Base-by-base conservation (phyloP, 2,113 vertebrate species). In the Nothoprocta perdicaria region DNA sequence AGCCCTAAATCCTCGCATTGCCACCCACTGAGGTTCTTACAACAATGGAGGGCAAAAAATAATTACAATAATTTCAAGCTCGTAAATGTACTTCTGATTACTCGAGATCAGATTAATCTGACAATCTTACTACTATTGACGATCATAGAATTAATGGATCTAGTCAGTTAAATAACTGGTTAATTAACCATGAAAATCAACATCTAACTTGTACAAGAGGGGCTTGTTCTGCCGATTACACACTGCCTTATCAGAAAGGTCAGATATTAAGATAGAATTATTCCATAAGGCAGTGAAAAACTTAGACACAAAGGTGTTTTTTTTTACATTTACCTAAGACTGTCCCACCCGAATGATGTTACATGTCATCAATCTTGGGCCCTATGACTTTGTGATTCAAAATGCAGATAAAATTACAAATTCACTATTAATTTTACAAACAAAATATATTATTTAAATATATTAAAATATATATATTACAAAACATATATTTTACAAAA, bases 161-260 rank as follows among this genome's bases (percentile, higher is more conserved):
- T 40, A 92, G 55, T 50, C 50, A 83, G 67, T 61, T 80, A 91
- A 18, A 93, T 74, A 67, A 63, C 50, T 38, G 5, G 57, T 72
- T 91, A 80, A 75, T 94, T 86, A 91, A 29, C 85, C 83, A 4
- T 71, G 57, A 82, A 84, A 78, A 89, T 26, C 31, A 11, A 80
- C 29, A 12, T 53, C 65, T 87, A 55, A 74, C 33, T 82, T 65
- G 60, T 71, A 68, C 33, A 48, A 78, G 21, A 78, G 61, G 78
- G 85, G 63, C 57, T 23, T 67, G 40, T 68, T 35, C 72, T 80
- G 38, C 15, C 85, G 61, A 80, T 88, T 77, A n/a, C 13, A n/a
- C 58, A 33, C 57, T 35, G 19, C 2, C 7, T 92, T 6, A 38
- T 17, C 23, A 72, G 43, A 7, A 35, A 72, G 82, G 19, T 6